Conservation (phyloP, 2,888 invertebrate genomes). For the Plusia festucae region DNA sequence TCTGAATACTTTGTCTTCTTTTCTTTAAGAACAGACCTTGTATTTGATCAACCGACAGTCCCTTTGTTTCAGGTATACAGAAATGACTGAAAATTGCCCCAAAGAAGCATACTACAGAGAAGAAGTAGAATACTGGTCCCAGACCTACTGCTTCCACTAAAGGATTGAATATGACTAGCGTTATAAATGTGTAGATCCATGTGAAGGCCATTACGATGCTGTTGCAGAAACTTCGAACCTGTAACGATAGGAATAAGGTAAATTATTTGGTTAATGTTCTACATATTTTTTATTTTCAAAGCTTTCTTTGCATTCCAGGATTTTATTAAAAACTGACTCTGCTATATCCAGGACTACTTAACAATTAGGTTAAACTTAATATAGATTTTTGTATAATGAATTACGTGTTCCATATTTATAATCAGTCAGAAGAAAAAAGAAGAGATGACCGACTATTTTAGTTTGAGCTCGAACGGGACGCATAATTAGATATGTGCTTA, state of each 20-base stretch:
- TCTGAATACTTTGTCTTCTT: conserved; percentile 34
- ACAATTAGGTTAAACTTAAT: too few relatives aligned
- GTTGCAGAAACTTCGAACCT: conserved; percentile 77
- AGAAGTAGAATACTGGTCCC: conserved; percentile 78
- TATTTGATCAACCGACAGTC: conserved; percentile 74
- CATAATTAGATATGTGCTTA: too few relatives aligned
- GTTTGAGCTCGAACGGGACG: too few relatives aligned
- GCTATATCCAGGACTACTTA: too few relatives aligned
- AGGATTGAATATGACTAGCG: conserved; percentile 75
- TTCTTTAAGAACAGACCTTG: conserved; percentile 68
- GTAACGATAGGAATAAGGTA: conserved; percentile 7
- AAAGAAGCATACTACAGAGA: conserved; percentile 72
- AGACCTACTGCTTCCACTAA: conserved; percentile 71
- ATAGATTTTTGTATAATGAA: too few relatives aligned
- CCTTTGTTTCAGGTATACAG: conserved; percentile 82
- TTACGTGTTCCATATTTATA: too few relatives aligned
- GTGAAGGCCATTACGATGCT: conserved; percentile 67
- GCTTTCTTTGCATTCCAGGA: too few relatives aligned
- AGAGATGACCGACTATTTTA: too few relatives aligned
- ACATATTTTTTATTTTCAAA: too few relatives aligned
- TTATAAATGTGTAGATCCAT: conserved; percentile 75
- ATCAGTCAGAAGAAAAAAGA: too few relatives aligned
- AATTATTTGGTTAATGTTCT: neutral
- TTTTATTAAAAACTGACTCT: too few relatives aligned
- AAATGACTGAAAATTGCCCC: conserved; percentile 71